These are phyloP conservation scores for Gallinago media DNA, from an alignment of 2,113 vertebrate genomes.

Conservation along the genomic window DNA sequence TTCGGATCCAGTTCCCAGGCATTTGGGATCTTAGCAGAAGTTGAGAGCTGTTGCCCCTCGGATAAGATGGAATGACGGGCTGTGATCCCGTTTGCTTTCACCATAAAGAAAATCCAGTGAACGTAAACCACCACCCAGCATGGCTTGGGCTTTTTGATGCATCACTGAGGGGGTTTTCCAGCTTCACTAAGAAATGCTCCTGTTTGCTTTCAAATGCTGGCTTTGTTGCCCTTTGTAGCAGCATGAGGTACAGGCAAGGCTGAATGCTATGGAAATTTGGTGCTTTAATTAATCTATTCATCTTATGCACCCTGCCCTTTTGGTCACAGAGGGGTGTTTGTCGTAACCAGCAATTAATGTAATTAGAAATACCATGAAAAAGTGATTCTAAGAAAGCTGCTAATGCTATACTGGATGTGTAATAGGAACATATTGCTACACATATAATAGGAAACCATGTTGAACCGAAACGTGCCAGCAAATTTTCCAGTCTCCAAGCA, in stretches of 20 bases:
- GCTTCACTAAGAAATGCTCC: background rate
- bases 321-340: background rate
- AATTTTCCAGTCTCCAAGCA: background rate
- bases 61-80: background rate
- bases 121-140: background rate
- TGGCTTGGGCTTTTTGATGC: background rate
- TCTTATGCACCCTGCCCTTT: background rate
- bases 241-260: background rate
- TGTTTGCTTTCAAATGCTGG: background rate
- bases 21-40: background rate
- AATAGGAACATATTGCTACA: background rate
- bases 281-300: constrained; percentile 7
- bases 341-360: background rate
- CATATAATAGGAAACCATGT: background rate
- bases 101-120: background rate
- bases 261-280: constrained; percentile 12
- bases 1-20: background rate
- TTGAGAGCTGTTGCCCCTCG: background rate
- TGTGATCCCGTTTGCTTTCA: background rate
- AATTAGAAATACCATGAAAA: constrained; percentile 4
- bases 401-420: background rate
- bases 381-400: background rate
- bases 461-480: background rate
- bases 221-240: background rate
- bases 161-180: background rate